A percentile compares a stretch with the other conserved stretches of the same genome.
Conservation (phyloP, 2,888 invertebrate species). For the Hermaeophaga mercurialis region DNA sequence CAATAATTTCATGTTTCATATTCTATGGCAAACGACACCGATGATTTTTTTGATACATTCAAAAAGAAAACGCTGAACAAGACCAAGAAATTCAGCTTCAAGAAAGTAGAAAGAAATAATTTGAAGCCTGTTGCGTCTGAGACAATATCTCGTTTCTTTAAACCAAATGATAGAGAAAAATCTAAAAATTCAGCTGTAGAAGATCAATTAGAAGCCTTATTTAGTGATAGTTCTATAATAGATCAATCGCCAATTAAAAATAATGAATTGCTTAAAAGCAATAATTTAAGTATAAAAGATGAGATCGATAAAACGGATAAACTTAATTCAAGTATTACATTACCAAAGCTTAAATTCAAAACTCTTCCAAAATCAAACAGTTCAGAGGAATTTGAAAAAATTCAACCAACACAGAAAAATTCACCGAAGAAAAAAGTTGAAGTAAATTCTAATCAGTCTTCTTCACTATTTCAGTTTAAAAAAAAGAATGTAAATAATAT, state of each 20-base stretch:
- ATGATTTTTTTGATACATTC: conserved; percentile 41
- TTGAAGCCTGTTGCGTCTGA: neutral
- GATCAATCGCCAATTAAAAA: neutral
- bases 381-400: neutral
- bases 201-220: conserved; percentile 13
- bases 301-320: too few species aligned
- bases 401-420: conserved; percentile 5
- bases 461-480: conserved; percentile 28
- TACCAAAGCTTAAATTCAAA: conserved; percentile 14
- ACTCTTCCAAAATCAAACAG: neutral
- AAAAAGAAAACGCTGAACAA: conserved; percentile 30
- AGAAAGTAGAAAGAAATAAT: conserved; percentile 30
- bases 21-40: conserved; percentile 32
- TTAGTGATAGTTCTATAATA: conserved; percentile 3
- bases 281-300: neutral
- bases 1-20: too few species aligned
- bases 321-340: neutral
- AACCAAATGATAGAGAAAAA: neutral
- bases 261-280: neutral
- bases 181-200: neutral
- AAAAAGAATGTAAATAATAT: conserved; percentile 10
- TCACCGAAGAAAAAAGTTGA: conserved; percentile 9
- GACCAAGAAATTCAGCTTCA: conserved; percentile 42
- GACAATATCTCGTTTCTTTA: conserved; percentile 24
- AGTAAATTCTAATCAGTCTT: neutral